A percentile compares a stretch with the other conserved stretches of the same genome.
Evolutionary conservation across 2,113 vertebrate genomes (phyloP).

Genomic region (Elephas maximus): DNA sequence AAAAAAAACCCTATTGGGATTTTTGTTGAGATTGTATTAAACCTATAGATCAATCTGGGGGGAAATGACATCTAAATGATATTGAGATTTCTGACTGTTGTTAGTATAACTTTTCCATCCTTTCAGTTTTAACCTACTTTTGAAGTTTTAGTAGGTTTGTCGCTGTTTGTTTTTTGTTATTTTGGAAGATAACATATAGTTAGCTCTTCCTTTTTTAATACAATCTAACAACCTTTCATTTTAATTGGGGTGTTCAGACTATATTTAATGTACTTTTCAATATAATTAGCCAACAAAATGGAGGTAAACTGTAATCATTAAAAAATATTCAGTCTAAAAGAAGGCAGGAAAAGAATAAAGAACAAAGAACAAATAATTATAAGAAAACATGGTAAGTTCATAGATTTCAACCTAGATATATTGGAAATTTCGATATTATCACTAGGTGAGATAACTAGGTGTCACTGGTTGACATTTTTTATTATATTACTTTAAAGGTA

Average conservation of each 20-base stretch:
- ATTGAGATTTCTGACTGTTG: not conserved
- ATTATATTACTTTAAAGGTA: not conserved
- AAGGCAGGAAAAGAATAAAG: not conserved
- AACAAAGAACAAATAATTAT: not conserved
- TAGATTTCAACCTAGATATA: not conserved
- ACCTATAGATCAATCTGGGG: not conserved
- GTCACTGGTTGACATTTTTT: conserved; percentile 3
- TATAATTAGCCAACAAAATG: not conserved
- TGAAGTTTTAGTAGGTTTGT: not conserved
- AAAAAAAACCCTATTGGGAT: too few relatives aligned
- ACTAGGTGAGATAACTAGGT: not conserved
- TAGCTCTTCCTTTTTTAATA: not conserved
- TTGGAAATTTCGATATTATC: not conserved
- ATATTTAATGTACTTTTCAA: not conserved
- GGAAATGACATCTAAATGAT: not conserved
- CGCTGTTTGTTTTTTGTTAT: not conserved
- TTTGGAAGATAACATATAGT: not conserved
- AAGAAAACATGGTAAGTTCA: not conserved
- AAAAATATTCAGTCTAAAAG: not conserved
- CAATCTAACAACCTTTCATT: not conserved
- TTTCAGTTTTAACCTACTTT: not conserved
- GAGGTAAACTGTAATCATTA: not conserved
- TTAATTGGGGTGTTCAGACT: not conserved
- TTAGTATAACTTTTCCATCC: not conserved
- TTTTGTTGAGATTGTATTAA: not conserved